These are phyloP conservation scores for Netelia fuscicornis DNA, from an alignment of 2,888 invertebrate species.

Conservation along the genomic window DNA sequence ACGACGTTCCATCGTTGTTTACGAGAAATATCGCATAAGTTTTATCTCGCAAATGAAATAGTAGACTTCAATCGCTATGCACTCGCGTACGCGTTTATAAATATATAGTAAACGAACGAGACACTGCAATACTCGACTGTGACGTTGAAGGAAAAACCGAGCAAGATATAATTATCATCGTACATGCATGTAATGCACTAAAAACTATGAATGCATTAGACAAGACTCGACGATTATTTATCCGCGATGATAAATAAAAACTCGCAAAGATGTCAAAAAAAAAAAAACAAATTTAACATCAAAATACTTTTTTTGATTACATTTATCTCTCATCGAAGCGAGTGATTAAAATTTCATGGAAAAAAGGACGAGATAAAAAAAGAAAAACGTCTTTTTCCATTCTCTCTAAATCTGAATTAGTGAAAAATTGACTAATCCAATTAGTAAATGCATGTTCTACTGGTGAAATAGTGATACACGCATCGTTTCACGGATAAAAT, in stretches of 20 bases:
- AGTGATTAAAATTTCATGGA: conserved; percentile 4
- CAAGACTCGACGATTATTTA: conserved; percentile 32
- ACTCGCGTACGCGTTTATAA: conserved; percentile 23
- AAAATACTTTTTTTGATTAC: not conserved
- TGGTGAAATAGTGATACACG: no score
- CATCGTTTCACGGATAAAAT: no score
- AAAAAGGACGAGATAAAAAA: conserved; percentile 23
- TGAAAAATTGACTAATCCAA: no score
- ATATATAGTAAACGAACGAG: conserved; percentile 1
- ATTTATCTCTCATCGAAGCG: not conserved
- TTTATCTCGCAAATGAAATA: not conserved
- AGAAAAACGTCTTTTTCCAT: not conserved
- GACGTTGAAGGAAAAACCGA: conserved; percentile 63
- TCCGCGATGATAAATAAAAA: conserved; percentile 43
- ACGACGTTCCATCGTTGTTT: not conserved
- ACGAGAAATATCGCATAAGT: conserved; percentile 6
- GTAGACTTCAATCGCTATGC: conserved; percentile 21
- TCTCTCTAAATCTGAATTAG: no score
- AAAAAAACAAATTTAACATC: not conserved
- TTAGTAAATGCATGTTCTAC: no score
- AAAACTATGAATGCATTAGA: conserved; percentile 13
- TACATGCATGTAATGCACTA: conserved; percentile 29
- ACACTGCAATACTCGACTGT: conserved; percentile 24
- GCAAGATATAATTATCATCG: conserved; percentile 54
- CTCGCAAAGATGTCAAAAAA: conserved; percentile 9